Evolutionary conservation across 2,113 vertebrate species (phyloP).

Genomic region (Dermatemys mawii): DNA sequence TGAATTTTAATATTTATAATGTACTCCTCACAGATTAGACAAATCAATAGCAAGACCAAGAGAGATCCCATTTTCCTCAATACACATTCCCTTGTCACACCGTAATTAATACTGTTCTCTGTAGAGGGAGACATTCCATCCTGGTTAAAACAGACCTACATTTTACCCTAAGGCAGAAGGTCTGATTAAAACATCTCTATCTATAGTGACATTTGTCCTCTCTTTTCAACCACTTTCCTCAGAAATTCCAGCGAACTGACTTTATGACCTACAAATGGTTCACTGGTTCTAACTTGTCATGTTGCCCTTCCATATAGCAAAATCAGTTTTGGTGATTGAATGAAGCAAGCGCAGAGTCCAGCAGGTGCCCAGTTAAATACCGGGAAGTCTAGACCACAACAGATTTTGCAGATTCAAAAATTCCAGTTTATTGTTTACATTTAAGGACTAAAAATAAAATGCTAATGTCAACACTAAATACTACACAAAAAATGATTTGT

Average conservation of each 20-base stretch:
- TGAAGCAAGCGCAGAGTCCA: conserved; percentile 80
- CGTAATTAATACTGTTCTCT: conserved; percentile 85
- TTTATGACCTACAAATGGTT: conserved; percentile 83
- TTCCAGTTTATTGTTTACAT: conserved; percentile 4
- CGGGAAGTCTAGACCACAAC: conserved; percentile 64
- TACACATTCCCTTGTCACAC: conserved; percentile 77
- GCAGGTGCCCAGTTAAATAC: conserved; percentile 87
- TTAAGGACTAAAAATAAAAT: conserved; percentile 35
- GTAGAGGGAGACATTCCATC: conserved; percentile 84
- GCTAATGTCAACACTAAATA: conserved; percentile 46
- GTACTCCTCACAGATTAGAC: conserved; percentile 70
- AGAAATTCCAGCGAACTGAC: conserved; percentile 89
- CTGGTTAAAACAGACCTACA: conserved; percentile 84
- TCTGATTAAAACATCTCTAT: conserved; percentile 90
- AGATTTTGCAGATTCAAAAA: conserved; percentile 34
- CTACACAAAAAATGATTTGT: conserved; percentile 21
- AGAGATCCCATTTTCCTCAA: conserved; percentile 75
- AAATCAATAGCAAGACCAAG: conserved; percentile 73
- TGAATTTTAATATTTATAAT: conserved; percentile 76
- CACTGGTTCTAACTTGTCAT: conserved; percentile 78
- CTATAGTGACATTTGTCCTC: conserved; percentile 88
- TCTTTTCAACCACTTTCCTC: conserved; percentile 87
- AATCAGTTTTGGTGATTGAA: conserved; percentile 74
- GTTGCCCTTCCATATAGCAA: conserved; percentile 67
- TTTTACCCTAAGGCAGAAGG: conserved; percentile 84